phyloP scores from a whole-genome alignment of 1,140 invertebrate genomes.

The Drosophila baimaii region DNA sequence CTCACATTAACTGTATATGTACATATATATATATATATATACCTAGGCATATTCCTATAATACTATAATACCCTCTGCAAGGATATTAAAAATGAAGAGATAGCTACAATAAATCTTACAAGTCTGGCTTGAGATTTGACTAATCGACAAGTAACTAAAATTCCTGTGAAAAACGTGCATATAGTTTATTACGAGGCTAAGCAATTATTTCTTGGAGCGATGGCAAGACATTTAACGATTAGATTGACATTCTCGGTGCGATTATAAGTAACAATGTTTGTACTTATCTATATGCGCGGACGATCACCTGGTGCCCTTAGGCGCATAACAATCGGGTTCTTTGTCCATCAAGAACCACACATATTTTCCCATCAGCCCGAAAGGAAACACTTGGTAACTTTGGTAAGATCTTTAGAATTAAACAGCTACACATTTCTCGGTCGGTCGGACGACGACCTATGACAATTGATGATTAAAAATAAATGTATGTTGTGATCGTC shows the following conservation, averaged over 20 bases:
- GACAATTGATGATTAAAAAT: conserved; percentile 8
- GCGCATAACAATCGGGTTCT: neutral
- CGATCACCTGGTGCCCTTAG: neutral
- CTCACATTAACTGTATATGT: too few species aligned
- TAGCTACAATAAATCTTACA: too few species aligned
- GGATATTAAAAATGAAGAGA: too few species aligned
- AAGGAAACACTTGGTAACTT: conserved; percentile 1
- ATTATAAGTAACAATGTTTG: neutral
- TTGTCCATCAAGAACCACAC: neutral
- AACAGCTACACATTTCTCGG: conserved; percentile 19
- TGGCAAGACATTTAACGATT: neutral
- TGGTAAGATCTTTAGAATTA: conserved; percentile 37
- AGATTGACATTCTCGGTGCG: neutral
- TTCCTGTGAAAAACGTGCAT: too few species aligned
- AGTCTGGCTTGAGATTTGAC: too few species aligned
- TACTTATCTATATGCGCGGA: neutral
- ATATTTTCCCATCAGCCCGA: neutral
- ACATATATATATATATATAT: too few species aligned
- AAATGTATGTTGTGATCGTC: conserved; percentile 10
- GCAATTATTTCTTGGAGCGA: too few species aligned
- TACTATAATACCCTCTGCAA: too few species aligned
- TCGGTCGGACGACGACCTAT: neutral
- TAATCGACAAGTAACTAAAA: too few species aligned
- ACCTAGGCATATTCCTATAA: too few species aligned
- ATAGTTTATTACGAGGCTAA: too few species aligned